Conservation (phyloP, 2,888 invertebrate genomes). For the Eristalinus sepulchralis region DNA sequence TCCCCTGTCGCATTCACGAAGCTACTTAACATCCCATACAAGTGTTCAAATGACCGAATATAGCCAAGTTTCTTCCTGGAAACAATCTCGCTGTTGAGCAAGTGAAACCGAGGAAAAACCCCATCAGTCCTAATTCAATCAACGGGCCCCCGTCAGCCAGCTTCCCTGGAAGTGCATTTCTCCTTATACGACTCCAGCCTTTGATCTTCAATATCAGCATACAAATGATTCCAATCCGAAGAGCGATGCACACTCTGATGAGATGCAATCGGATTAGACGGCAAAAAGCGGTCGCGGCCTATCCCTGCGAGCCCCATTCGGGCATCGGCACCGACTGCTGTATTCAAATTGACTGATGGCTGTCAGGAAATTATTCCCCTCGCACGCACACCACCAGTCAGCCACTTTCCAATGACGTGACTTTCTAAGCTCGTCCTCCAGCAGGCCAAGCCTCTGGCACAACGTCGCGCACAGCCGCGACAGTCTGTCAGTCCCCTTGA, state of each 20-base stretch:
- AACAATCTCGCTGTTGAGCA: background rate
- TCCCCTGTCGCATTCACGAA: background rate
- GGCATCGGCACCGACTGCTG: background rate
- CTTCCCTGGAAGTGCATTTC: background rate
- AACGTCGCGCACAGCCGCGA: background rate
- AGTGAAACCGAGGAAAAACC: background rate
- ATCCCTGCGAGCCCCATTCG: background rate
- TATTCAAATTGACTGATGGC: slow-evolving; percentile 66
- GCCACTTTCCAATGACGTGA: slow-evolving; percentile 38
- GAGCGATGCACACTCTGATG: slow-evolving; percentile 15
- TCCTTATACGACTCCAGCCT: slow-evolving; percentile 1
- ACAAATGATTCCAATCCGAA: slow-evolving; percentile 7
- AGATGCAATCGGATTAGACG: slow-evolving; percentile 22
- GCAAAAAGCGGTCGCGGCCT: slow-evolving; percentile 3
- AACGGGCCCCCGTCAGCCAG: background rate
- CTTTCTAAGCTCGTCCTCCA: slow-evolving; percentile 43
- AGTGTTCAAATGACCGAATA: background rate
- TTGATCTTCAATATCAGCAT: slow-evolving; percentile 13
- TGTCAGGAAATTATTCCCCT: slow-evolving; percentile 55
- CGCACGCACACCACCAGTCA: slow-evolving; percentile 25
- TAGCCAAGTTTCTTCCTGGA: background rate
- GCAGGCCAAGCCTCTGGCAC: slow-evolving; percentile 36
- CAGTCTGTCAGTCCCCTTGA: slow-evolving; percentile 61
- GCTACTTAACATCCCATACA: background rate
- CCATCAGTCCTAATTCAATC: background rate